phyloP scores from a whole-genome alignment of 2,797 vertebrate genomes.

The Apogon hyalosoma region DNA sequence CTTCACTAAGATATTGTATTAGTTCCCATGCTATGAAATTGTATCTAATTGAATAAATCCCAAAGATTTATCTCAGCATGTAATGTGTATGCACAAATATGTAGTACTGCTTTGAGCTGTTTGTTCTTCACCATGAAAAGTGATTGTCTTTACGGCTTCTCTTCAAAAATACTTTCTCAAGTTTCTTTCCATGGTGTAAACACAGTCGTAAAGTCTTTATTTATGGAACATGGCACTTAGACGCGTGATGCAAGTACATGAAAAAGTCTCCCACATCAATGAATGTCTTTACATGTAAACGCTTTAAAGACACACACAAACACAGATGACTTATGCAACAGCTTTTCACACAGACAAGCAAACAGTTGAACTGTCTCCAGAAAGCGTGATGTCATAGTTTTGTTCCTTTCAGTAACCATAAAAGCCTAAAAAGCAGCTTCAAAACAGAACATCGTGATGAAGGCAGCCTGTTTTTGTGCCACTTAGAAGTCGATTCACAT shows the following conservation, averaged over 20 bases:
- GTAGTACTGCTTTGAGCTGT: not conserved
- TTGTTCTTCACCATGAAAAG: not conserved
- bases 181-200: not conserved
- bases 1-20: not conserved
- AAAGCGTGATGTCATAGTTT: constrained; percentile 24
- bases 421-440: constrained; percentile 34
- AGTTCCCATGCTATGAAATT: not conserved
- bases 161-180: not conserved
- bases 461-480: constrained; percentile 20
- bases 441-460: constrained; percentile 25
- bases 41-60: not conserved
- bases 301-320: constrained; percentile 8
- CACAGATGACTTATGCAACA: constrained; percentile 7
- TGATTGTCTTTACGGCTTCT: not conserved
- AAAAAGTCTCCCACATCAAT: not conserved
- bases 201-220: not conserved
- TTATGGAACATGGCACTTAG: not conserved
- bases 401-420: constrained; percentile 37
- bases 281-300: not conserved
- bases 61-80: constrained; percentile 6
- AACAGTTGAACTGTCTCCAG: constrained; percentile 25
- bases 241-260: constrained; percentile 15
- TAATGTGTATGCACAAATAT: not conserved
- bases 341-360: constrained; percentile 8
- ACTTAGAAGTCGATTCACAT: constrained; percentile 35